Base-by-base conservation (phyloP, 2,888 invertebrate genomes). In the Troilus luridus region DNA sequence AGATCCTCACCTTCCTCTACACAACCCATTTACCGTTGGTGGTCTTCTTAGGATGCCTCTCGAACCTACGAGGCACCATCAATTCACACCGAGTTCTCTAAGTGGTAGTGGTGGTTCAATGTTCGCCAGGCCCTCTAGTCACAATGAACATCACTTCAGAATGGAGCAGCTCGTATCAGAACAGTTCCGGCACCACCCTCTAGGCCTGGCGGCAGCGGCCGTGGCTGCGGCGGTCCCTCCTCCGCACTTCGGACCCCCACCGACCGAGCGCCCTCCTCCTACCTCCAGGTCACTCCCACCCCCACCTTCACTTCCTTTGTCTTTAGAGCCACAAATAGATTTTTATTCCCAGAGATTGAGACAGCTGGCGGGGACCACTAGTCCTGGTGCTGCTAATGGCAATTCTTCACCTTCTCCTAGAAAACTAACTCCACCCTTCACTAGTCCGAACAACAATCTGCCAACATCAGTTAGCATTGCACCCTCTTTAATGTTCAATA, bases 261-360 rank as follows among this genome's bases (percentile, higher is more conserved):
- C 93, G 17, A 89, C 91, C 62, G 92, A 93, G 77, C 88, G 93
- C 91, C 92, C 93, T 91, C 92, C 92, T 62, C 92, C 92, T 67
- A 92, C 92, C 81, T 91, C 91, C 59, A 92, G 92, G 85, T 91
- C 92, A 58, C 95, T 94, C 96, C 96, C 93, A 93, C 94, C 94
- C 94, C 94, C 93, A 95, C 94, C 93, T 94, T 94, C 92, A 94
- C 94, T 92, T 94, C 96, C 96, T 93, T 95, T 96, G 93, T 96
- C 96, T 94, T 95, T 97, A 93, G 98, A 97, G 96, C 97, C 97
- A 94, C 97, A 97, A 95, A 97, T 98, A 96, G 98, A 99, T 97
- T 99, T 98, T 97, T 99, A 99, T 97, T 99, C 99, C 95, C 98
- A 98, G 97, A 97, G 99, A 96, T 97, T 99, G 96, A 97, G 98